Percentiles rank a stretch among this genome's conserved stretches.
These are phyloP conservation scores for Rousettus leschenaultii DNA, from an alignment of 2,113 vertebrate genomes.

Conservation along the genomic window DNA sequence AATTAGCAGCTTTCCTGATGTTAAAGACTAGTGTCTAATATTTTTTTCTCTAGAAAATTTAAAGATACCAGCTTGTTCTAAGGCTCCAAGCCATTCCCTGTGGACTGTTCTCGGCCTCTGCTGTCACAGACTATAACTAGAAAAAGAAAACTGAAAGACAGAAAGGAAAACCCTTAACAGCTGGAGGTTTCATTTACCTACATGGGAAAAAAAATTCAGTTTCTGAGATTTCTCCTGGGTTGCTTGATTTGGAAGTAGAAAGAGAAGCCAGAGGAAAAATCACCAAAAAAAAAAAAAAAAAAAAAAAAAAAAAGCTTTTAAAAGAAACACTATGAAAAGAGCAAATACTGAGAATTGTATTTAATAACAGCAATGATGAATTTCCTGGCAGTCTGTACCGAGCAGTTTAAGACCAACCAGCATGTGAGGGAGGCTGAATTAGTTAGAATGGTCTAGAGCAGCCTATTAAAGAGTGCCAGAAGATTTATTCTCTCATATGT, in stretches of 20 bases:
- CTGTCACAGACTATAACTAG: constrained; percentile 41
- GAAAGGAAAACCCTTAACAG: constrained; percentile 53
- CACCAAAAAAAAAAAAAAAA: not conserved
- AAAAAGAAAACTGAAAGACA: constrained; percentile 67
- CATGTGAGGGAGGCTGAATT: constrained; percentile 64
- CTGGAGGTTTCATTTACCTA: constrained; percentile 55
- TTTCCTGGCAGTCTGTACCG: constrained; percentile 59
- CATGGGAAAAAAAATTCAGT: not conserved
- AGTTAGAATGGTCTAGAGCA: constrained; percentile 53
- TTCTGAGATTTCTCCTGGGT: constrained; percentile 43
- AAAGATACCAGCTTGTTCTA: constrained; percentile 50
- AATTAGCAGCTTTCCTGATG: constrained; percentile 46
- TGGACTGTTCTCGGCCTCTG: constrained; percentile 59
- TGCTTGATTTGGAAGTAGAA: constrained; percentile 28
- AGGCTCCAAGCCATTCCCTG: constrained; percentile 36
- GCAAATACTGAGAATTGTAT: constrained; percentile 63
- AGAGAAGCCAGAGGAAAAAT: constrained; percentile 57
- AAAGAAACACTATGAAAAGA: constrained; percentile 67
- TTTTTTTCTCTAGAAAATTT: constrained; percentile 53
- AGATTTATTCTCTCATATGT: constrained; percentile 66
- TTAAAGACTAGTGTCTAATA: constrained; percentile 23
- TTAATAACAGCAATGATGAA: constrained; percentile 76
- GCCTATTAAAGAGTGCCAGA: constrained; percentile 56
- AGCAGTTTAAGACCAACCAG: constrained; percentile 68
- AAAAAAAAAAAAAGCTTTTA: constrained; percentile 40